These are phyloP conservation scores for Phyllotis vaccarum DNA, from an alignment of 2,797 vertebrate species.

Conservation along the genomic window DNA sequence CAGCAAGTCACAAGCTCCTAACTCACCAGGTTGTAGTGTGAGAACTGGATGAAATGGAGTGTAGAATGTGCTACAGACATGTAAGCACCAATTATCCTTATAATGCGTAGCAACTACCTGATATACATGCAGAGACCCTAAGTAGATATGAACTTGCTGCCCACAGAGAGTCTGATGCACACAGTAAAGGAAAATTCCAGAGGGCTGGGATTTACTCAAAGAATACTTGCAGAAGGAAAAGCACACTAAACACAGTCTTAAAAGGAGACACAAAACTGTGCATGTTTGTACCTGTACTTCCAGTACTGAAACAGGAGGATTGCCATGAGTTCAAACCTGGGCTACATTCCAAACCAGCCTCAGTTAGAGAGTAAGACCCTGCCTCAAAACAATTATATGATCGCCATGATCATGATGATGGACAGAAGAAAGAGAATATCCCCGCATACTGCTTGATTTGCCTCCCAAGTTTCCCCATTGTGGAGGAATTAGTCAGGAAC, in stretches of 20 bases:
- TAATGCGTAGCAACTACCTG: background rate
- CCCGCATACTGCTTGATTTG: background rate
- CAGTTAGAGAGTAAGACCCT: background rate
- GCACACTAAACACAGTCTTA: background rate
- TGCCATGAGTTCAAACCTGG: background rate
- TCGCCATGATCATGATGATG: background rate
- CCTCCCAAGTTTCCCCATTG: background rate
- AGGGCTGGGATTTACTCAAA: background rate
- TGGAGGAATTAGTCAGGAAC: background rate
- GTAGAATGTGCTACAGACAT: background rate
- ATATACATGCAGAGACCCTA: background rate
- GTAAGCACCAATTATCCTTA: background rate
- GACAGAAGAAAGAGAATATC: background rate
- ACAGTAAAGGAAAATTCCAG: background rate
- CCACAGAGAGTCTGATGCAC: background rate
- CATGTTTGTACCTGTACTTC: background rate
- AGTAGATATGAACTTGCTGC: too few relatives aligned
- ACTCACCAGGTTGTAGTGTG: background rate
- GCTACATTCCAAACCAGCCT: background rate
- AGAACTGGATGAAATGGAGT: background rate
- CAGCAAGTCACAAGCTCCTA: too few relatives aligned
- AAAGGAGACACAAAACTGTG: background rate
- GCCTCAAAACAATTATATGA: background rate
- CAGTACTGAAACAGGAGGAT: background rate
- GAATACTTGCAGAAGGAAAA: constrained; percentile 30